Evolutionary conservation across 2,797 vertebrate genomes (phyloP).

Genomic region (Kryptolebias ocellatus): DNA sequence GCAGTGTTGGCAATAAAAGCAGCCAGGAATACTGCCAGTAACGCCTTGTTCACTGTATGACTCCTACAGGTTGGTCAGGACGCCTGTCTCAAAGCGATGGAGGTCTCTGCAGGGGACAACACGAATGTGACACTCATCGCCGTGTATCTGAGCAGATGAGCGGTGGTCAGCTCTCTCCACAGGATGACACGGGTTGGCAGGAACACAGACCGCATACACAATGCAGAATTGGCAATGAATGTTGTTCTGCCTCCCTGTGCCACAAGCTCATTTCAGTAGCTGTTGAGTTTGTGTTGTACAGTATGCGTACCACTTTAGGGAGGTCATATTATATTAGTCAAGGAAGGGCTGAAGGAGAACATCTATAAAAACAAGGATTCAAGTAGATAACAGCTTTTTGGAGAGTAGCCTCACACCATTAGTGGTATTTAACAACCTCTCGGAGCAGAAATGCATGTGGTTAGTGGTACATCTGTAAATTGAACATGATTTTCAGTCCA

Average conservation of each 20-base stretch:
- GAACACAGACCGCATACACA: slow-evolving; percentile 5
- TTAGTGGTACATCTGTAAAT: slow-evolving; percentile 43
- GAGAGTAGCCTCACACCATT: slow-evolving; percentile 40
- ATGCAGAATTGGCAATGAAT: slow-evolving; percentile 2
- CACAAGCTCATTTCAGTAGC: neutral
- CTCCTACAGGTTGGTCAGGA: slow-evolving; percentile 39
- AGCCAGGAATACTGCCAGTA: slow-evolving; percentile 35
- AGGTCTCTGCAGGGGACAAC: slow-evolving; percentile 20
- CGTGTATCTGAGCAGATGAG: slow-evolving; percentile 26
- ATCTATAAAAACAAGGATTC: slow-evolving; percentile 11
- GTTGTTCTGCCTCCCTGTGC: neutral
- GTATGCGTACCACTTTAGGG: neutral
- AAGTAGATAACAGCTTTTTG: slow-evolving; percentile 45
- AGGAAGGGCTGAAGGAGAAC: neutral
- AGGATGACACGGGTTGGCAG: slow-evolving; percentile 9
- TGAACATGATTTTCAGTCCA: slow-evolving; percentile 36
- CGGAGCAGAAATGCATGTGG: slow-evolving; percentile 40
- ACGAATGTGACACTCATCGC: slow-evolving; percentile 20
- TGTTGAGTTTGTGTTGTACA: neutral
- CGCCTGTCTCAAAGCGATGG: slow-evolving; percentile 19
- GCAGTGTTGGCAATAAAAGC: slow-evolving; percentile 38
- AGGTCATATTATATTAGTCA: neutral
- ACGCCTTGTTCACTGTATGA: slow-evolving; percentile 14
- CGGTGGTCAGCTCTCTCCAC: slow-evolving; percentile 13
- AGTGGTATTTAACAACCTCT: slow-evolving; percentile 36